Evolutionary conservation across 2,888 invertebrate genomes (phyloP), one percentile per base, ranked within the genome.

Genomic region (Sphecodes monilicornis): DNA sequence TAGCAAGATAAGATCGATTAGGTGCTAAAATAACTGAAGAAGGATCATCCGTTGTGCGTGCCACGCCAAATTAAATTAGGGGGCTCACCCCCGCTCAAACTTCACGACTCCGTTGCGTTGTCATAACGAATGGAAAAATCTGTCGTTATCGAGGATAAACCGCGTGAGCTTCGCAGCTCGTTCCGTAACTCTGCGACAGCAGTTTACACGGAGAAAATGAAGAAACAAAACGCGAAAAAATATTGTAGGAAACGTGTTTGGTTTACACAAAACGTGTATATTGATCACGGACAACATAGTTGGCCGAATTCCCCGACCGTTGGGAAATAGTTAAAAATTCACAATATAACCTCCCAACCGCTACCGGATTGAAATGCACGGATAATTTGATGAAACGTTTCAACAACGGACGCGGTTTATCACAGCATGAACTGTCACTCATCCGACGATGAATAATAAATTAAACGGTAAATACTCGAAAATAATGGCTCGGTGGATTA

Each of bases 1-100:
- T 18, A 73, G 64, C 50, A 26, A 80, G 80, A 81, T 90, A 80
- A 82, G 84, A 90, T 89, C 84, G 88, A 86, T 83, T 82, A 86
- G 81, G 72, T 43, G 66, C 68, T 57, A 50, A 82, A 81, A 79
- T 78, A 81, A 64, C 71, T 5, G 83, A 80, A 69, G 79, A 85
- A 86, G 74, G 78, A 86, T 85, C 76, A 78, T 73, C 39, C 57
- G 41, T 66, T 16, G 75, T 22, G 79, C 54, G 39, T 74, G 64
- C 68, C 60, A 29, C 72, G 71, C 46, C 80, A 64, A 77, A 78
- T 83, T 83, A 74, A 84, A 85, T 85, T 85, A 80, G 57, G n/a
- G 3, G 3, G 16, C 32, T 29, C 2, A 3, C n/a, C 11, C 3
- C 11, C 22, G 0, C 18, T 13, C 18, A 32, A 78, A 77, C 43